Evolutionary conservation across 2,888 invertebrate species (phyloP).

Genomic region (Rhynchonema sp.): DNA sequence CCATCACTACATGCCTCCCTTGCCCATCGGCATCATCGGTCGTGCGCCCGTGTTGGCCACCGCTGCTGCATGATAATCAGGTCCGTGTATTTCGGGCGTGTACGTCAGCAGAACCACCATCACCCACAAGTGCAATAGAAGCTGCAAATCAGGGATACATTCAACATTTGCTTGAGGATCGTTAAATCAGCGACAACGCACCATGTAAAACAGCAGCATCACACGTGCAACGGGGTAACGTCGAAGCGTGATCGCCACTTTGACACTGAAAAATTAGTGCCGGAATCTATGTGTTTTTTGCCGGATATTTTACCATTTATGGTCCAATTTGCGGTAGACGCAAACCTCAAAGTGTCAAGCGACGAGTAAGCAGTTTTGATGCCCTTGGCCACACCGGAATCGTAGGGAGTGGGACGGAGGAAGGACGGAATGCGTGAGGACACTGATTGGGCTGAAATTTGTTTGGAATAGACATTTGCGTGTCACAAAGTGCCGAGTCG

Average conservation of each 20-base stretch:
- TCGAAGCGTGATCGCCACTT: constrained; percentile 55
- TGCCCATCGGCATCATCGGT: background rate
- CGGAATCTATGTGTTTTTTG: too few relatives aligned
- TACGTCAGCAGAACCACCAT: constrained; percentile 55
- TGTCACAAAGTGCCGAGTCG: too few relatives aligned
- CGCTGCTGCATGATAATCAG: background rate
- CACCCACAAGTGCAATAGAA: constrained; percentile 62
- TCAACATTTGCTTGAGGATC: too few relatives aligned
- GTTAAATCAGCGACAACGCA: constrained; percentile 17
- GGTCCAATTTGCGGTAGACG: too few relatives aligned
- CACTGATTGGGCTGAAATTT: background rate
- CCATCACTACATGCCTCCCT: background rate
- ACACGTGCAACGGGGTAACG: constrained; percentile 62
- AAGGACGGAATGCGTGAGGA: constrained; percentile 41
- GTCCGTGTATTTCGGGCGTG: constrained; percentile 40
- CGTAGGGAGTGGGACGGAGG: constrained; percentile 52
- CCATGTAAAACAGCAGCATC: constrained; percentile 64
- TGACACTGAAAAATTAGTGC: constrained; percentile 43
- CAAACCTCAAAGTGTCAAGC: constrained; percentile 48
- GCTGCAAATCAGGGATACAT: constrained; percentile 31
- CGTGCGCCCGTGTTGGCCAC: background rate
- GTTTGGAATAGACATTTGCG: too few relatives aligned
- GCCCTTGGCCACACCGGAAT: constrained; percentile 50
- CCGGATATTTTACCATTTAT: too few relatives aligned
- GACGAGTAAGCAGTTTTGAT: constrained; percentile 57